These are phyloP conservation scores for Ctenomys sociabilis DNA, from an alignment of 2,113 vertebrate species.

Conservation along the genomic window DNA sequence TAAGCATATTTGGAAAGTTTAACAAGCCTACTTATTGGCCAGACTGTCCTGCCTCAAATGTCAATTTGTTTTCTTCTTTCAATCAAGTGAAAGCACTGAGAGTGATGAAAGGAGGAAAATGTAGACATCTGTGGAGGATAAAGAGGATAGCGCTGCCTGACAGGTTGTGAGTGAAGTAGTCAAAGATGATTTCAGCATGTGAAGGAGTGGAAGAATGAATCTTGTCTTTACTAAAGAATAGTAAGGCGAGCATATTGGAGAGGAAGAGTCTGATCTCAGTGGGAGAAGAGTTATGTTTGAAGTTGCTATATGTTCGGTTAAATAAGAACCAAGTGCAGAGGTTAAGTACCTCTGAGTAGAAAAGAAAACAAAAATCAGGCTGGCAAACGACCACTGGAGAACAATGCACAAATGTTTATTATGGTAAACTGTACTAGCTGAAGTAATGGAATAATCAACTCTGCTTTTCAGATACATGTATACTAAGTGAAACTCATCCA, in stretches of 20 bases:
- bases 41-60: neutral
- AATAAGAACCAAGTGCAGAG: neutral
- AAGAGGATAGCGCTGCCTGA: neutral
- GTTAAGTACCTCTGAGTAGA: no score
- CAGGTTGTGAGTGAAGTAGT: neutral
- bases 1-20: neutral
- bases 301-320: neutral
- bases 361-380: neutral
- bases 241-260: neutral
- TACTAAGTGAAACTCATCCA: neutral
- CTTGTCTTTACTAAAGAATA: conserved; percentile 40
- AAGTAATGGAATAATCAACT: neutral
- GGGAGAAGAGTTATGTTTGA: neutral
- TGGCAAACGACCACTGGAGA: neutral
- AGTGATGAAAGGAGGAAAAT: neutral
- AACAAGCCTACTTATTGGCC: neutral
- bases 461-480: neutral
- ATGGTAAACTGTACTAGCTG: neutral
- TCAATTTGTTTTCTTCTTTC: neutral
- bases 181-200: neutral
- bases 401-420: neutral
- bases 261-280: neutral
- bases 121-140: conserved; percentile 9
- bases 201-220: neutral
- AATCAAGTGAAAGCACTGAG: neutral